phyloP scores from a whole-genome alignment of 1,140 invertebrate species.

The Asobara japonica region DNA sequence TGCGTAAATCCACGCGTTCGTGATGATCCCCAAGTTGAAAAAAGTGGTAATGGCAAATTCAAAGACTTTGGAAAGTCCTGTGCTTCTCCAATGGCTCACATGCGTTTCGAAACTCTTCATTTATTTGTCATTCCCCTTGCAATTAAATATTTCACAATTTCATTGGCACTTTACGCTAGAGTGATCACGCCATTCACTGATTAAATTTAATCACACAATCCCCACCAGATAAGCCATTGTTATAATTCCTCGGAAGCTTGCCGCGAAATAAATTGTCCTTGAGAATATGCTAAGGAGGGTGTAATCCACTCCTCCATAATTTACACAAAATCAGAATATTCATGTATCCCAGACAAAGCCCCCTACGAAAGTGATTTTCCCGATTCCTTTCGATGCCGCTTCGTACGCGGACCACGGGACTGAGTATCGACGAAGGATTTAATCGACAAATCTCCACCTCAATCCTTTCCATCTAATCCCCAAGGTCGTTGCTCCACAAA shows the following conservation, averaged over 20 bases:
- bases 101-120: too few species aligned
- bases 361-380: not conserved
- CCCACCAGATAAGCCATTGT: not conserved
- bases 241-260: not conserved
- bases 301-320: not conserved
- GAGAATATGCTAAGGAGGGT: not conserved
- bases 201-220: not conserved
- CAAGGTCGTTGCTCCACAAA: not conserved
- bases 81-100: too few species aligned
- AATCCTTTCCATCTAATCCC: not conserved
- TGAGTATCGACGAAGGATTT: not conserved
- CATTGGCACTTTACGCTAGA: too few species aligned
- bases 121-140: too few species aligned
- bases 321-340: not conserved
- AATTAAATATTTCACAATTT: too few species aligned
- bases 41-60: too few species aligned
- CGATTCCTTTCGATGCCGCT: not conserved
- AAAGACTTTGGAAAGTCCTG: too few species aligned
- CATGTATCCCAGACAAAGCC: not conserved
- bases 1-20: too few species aligned
- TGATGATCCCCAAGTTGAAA: too few species aligned
- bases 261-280: not conserved
- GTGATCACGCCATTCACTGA: not conserved
- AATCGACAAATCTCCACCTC: not conserved
- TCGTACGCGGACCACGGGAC: not conserved